A percentile compares a stretch with the other conserved stretches of the same genome.
phyloP scores from a whole-genome alignment of 2,113 vertebrate genomes.

The Ciconia boyciana region DNA sequence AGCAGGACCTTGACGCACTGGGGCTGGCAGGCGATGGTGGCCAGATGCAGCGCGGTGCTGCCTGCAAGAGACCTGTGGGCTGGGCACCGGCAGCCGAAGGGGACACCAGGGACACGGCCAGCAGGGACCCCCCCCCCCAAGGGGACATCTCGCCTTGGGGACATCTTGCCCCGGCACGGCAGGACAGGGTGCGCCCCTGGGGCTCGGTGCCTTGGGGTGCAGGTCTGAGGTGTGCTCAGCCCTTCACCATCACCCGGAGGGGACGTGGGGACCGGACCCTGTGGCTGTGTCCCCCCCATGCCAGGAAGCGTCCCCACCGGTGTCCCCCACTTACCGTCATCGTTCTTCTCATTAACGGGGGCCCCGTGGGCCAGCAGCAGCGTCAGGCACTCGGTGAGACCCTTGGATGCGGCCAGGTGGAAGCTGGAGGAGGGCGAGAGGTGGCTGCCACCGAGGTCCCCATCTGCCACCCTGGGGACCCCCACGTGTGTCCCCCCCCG shows the following conservation, averaged over 20 bases:
- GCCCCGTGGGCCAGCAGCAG: constrained; percentile 68
- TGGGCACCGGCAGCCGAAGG: neutral
- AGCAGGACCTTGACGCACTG: constrained; percentile 78
- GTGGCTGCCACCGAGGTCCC: neutral
- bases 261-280: neutral
- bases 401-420: constrained; percentile 71
- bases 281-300: neutral
- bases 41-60: constrained; percentile 74
- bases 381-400: constrained; percentile 72
- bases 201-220: too few species aligned
- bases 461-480: neutral
- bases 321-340: constrained; percentile 62
- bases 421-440: constrained; percentile 45
- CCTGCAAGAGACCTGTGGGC: constrained; percentile 38
- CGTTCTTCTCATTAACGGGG: constrained; percentile 61
- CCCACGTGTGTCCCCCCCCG: neutral
- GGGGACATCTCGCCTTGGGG: neutral
- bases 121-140: neutral
- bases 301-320: neutral
- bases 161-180: neutral
- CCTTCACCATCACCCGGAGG: neutral
- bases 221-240: neutral
- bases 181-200: too few species aligned
- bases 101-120: too few species aligned
- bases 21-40: constrained; percentile 77